Percentiles rank a stretch among this genome's conserved stretches.
Evolutionary conservation across 1,140 invertebrate genomes (phyloP).

Genomic region (Lepidotrigona ventralis): DNA sequence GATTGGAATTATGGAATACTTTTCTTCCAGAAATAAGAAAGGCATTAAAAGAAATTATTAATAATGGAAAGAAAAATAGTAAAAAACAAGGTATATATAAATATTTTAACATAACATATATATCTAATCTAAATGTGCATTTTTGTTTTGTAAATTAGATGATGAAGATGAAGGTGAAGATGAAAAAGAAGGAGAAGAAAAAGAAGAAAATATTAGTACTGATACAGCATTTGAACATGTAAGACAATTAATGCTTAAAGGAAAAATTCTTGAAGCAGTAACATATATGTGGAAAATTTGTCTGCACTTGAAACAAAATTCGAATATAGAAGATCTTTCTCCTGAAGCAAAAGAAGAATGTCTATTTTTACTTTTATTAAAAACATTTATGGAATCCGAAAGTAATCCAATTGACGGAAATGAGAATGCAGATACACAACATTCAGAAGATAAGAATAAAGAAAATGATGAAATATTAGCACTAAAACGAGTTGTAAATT

Average conservation of each 20-base stretch:
- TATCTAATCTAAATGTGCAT: neutral
- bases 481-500: constrained; percentile 69
- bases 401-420: constrained; percentile 4
- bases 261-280: constrained; percentile 72
- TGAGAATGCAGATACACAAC: constrained; percentile 33
- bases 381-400: constrained; percentile 75
- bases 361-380: constrained; percentile 70
- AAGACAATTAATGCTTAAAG: constrained; percentile 72
- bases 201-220: constrained; percentile 66
- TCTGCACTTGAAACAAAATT: constrained; percentile 56
- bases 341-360: constrained; percentile 68
- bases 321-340: constrained; percentile 66
- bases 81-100: constrained; percentile 30
- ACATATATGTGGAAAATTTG: constrained; percentile 65
- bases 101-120: neutral
- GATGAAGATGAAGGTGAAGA: constrained; percentile 47
- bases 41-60: constrained; percentile 74
- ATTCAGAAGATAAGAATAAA: constrained; percentile 12
- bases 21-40: constrained; percentile 74
- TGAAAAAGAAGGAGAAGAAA: constrained; percentile 56
- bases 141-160: constrained; percentile 13
- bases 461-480: constrained; percentile 68
- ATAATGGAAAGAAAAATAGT: constrained; percentile 49
- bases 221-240: constrained; percentile 72
- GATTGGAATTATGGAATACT: constrained; percentile 75